phyloP scores from a whole-genome alignment of 2,113 vertebrate genomes.

The Bettongia penicillata region DNA sequence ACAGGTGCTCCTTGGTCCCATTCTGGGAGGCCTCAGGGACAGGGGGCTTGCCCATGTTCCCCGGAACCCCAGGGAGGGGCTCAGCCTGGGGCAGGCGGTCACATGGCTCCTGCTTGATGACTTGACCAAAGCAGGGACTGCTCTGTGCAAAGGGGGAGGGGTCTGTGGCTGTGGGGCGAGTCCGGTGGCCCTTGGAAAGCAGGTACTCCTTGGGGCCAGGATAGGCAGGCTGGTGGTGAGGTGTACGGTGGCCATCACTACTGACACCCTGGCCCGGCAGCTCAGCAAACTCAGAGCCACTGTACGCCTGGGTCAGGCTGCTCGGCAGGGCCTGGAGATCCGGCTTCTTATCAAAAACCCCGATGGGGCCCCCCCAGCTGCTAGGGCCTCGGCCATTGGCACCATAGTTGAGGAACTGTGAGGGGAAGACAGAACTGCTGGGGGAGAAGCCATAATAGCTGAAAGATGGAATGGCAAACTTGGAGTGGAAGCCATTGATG shows the following conservation, averaged over 20 bases:
- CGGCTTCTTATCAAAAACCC: conserved; percentile 90
- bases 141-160: conserved; percentile 84
- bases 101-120: conserved; percentile 95
- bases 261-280: conserved; percentile 77
- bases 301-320: conserved; percentile 86
- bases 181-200: conserved; percentile 77
- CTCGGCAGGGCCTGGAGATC: conserved; percentile 89
- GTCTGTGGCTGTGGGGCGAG: conserved; percentile 81
- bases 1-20: conserved; percentile 77
- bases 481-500: conserved; percentile 94
- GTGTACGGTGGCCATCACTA: conserved; percentile 81
- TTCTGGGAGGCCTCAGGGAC: conserved; percentile 72
- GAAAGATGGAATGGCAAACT: conserved; percentile 91
- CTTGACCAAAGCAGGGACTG: conserved; percentile 78
- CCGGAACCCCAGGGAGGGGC: conserved; percentile 73
- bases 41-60: conserved; percentile 67
- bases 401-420: conserved; percentile 90
- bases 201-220: conserved; percentile 81
- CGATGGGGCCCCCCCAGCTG: conserved; percentile 80
- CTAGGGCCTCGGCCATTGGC: conserved; percentile 80
- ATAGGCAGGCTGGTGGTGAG: conserved; percentile 87
- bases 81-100: conserved; percentile 86
- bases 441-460: conserved; percentile 92
- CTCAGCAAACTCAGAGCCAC: conserved; percentile 84
- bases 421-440: conserved; percentile 91